These are phyloP conservation scores for Caenorhabditis brenneri DNA, from an alignment of 1,140 invertebrate species.

Conservation along the genomic window DNA sequence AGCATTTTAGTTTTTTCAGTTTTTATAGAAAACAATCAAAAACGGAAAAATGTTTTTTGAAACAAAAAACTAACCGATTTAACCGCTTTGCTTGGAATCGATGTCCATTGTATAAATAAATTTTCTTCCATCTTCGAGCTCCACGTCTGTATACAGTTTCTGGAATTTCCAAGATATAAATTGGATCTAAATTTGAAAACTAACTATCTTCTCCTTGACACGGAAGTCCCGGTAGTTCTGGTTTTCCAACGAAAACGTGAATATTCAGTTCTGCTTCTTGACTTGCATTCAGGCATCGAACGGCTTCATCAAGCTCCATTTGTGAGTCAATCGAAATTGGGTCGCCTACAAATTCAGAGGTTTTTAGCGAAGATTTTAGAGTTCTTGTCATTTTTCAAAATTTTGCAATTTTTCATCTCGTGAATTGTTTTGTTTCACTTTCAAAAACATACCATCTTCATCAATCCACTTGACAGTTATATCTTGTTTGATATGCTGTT, in stretches of 20 bases:
- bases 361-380: too few species aligned
- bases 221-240: constrained; percentile 89
- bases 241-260: constrained; percentile 90
- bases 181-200: constrained; percentile 72
- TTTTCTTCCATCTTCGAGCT: constrained; percentile 93
- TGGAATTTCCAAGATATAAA: too few species aligned
- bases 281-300: constrained; percentile 78
- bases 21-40: background rate
- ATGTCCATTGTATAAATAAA: constrained; percentile 97
- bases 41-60: background rate
- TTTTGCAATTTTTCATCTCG: too few species aligned
- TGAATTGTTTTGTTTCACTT: too few species aligned
- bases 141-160: constrained; percentile 98
- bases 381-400: too few species aligned
- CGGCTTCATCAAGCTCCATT: constrained; percentile 91
- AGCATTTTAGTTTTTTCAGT: background rate
- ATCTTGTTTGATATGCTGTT: constrained; percentile 73
- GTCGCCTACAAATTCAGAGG: constrained; percentile 79
- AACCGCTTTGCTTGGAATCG: constrained; percentile 98
- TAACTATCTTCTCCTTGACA: constrained; percentile 98
- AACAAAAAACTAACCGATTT: constrained; percentile 78
- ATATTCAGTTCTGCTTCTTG: constrained; percentile 94
- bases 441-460: constrained; percentile 81
- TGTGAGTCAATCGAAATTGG: constrained; percentile 95
- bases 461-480: constrained; percentile 99